These are phyloP conservation scores for Drosophila nigrodunni DNA, from an alignment of 1,140 invertebrate genomes.

Conservation along the genomic window DNA sequence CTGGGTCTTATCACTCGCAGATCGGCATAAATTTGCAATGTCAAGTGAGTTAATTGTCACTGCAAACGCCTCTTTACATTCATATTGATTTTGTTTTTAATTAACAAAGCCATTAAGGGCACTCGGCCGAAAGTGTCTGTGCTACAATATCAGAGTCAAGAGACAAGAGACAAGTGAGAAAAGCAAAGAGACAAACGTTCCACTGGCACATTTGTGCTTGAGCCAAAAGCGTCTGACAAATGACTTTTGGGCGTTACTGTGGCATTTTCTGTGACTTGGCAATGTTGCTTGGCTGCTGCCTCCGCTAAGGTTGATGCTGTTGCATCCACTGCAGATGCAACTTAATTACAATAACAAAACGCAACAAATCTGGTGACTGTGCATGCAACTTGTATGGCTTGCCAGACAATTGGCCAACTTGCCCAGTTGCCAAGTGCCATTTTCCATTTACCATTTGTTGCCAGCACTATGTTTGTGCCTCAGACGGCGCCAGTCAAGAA, in stretches of 20 bases:
- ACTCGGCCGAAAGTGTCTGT: constrained; percentile 37
- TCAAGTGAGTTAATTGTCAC: constrained; percentile 34
- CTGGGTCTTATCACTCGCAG: constrained; percentile 1
- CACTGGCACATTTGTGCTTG: constrained; percentile 39
- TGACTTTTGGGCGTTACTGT: constrained; percentile 51
- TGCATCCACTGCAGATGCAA: constrained; percentile 62
- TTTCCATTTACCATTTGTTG: constrained; percentile 29
- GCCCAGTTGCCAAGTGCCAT: constrained; percentile 39
- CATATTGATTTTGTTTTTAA: constrained; percentile 78
- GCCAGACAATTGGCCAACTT: constrained; percentile 72
- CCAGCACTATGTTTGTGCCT: background rate
- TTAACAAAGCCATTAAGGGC: constrained; percentile 79
- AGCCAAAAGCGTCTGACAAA: constrained; percentile 53
- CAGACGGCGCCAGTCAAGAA: constrained; percentile 61
- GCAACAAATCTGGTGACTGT: constrained; percentile 51
- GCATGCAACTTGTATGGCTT: constrained; percentile 62
- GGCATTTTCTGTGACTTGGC: constrained; percentile 35
- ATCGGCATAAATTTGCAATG: constrained; percentile 11
- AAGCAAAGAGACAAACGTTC: constrained; percentile 9
- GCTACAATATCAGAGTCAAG: background rate
- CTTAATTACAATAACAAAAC: constrained; percentile 77
- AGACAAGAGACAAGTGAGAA: background rate
- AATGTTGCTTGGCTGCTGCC: constrained; percentile 14
- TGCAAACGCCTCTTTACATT: constrained; percentile 28
- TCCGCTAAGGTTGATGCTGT: constrained; percentile 19